Evolutionary conservation across 2,797 vertebrate genomes (phyloP).

Genomic region (Molossus molossus): DNA sequence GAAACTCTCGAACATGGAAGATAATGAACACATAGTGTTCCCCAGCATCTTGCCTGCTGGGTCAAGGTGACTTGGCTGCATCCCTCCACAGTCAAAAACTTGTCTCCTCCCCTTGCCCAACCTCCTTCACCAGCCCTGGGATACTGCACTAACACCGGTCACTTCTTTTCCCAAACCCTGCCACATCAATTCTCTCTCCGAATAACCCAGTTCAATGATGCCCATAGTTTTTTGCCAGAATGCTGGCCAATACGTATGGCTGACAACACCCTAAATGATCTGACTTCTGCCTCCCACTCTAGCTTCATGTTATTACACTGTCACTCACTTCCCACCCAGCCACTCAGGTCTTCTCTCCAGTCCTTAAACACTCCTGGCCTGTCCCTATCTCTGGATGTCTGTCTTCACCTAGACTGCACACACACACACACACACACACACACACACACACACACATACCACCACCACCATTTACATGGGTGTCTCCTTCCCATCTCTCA

Average conservation of each 20-base stretch:
- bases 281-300: not conserved
- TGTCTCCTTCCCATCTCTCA: not conserved
- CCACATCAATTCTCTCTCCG: not conserved
- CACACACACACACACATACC: not conserved
- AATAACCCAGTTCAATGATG: not conserved
- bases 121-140: not conserved
- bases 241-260: not conserved
- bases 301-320: not conserved
- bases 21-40: not conserved
- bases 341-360: not conserved
- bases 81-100: not conserved
- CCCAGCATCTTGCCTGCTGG: not conserved
- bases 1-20: not conserved
- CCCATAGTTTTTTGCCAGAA: not conserved
- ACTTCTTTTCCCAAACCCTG: not conserved
- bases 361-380: not conserved
- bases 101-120: not conserved
- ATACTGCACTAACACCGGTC: not conserved
- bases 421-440: not conserved
- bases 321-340: not conserved
- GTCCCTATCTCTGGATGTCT: not conserved
- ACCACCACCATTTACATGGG: not conserved
- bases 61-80: not conserved
- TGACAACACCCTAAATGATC: not conserved
- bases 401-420: not conserved